Percentiles rank a stretch among this genome's conserved stretches.
Conservation (phyloP, 1,140 invertebrate genomes). For the Halesus radiatus region DNA sequence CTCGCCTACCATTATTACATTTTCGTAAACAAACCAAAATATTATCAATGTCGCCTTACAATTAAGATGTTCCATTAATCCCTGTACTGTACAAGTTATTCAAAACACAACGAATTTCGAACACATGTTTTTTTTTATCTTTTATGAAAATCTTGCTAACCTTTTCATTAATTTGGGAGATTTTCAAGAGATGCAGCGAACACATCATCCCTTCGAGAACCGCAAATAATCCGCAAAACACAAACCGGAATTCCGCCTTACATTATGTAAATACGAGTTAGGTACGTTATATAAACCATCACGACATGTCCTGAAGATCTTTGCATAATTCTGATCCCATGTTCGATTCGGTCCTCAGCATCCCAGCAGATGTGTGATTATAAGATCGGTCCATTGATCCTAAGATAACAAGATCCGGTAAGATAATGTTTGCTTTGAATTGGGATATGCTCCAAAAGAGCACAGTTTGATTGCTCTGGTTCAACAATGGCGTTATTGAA, state of each 20-base stretch:
- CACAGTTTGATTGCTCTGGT: not conserved
- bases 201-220: not conserved
- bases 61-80: no score
- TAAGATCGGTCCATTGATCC: conserved; percentile 23
- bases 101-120: no score
- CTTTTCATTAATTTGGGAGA: no score
- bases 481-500: no score
- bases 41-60: no score
- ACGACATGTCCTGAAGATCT: not conserved
- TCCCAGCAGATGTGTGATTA: conserved; percentile 11
- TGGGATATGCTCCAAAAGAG: conserved; percentile 10
- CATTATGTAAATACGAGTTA: not conserved
- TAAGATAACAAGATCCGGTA: conserved; percentile 31
- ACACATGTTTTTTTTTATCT: no score
- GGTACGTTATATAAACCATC: not conserved
- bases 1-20: no score
- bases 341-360: not conserved
- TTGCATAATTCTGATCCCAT: conserved; percentile 17
- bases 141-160: no score
- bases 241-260: not conserved
- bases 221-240: not conserved
- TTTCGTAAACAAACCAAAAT: no score
- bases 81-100: no score
- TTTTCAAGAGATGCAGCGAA: no score
- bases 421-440: conserved; percentile 35